Evolutionary conservation across 2,797 vertebrate species (phyloP).

Genomic region (Diplodus sargus): DNA sequence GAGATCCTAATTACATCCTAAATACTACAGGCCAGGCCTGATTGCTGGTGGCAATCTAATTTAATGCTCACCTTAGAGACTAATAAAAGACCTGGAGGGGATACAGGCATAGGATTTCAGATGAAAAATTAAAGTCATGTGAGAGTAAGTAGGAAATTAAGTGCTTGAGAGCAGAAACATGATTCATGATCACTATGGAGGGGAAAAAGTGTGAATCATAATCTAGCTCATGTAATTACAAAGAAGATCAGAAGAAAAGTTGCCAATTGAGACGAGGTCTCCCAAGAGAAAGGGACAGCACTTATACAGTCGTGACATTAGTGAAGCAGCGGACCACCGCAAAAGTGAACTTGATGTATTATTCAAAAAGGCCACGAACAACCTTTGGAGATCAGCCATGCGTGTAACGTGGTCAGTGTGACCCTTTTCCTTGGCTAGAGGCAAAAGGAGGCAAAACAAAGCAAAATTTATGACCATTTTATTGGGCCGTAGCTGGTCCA

Average conservation of each 20-base stretch:
- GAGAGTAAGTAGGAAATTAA: constrained; percentile 28
- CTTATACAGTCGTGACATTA: constrained; percentile 33
- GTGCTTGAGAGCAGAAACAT: constrained; percentile 22
- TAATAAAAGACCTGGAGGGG: constrained; percentile 52
- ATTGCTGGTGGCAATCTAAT: constrained; percentile 69
- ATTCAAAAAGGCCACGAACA: constrained; percentile 59
- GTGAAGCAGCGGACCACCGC: constrained; percentile 29
- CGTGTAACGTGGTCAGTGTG: constrained; percentile 43
- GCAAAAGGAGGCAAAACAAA: constrained; percentile 14
- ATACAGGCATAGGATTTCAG: constrained; percentile 30
- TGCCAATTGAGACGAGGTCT: constrained; percentile 15
- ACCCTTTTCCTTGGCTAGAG: constrained; percentile 17
- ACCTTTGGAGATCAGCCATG: constrained; percentile 41
- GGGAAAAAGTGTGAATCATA: not conserved
- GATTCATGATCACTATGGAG: constrained; percentile 2
- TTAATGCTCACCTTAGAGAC: constrained; percentile 63
- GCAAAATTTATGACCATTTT: constrained; percentile 16
- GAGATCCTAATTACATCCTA: constrained; percentile 69
- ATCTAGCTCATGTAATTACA: constrained; percentile 38
- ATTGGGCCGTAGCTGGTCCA: not conserved
- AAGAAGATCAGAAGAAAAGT: constrained; percentile 14
- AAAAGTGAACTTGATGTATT: constrained; percentile 56
- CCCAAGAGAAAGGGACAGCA: constrained; percentile 20
- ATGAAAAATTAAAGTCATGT: constrained; percentile 50
- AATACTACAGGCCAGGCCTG: constrained; percentile 35